Conservation (phyloP, 2,797 vertebrate genomes). For the Hybognathus amarus region DNA sequence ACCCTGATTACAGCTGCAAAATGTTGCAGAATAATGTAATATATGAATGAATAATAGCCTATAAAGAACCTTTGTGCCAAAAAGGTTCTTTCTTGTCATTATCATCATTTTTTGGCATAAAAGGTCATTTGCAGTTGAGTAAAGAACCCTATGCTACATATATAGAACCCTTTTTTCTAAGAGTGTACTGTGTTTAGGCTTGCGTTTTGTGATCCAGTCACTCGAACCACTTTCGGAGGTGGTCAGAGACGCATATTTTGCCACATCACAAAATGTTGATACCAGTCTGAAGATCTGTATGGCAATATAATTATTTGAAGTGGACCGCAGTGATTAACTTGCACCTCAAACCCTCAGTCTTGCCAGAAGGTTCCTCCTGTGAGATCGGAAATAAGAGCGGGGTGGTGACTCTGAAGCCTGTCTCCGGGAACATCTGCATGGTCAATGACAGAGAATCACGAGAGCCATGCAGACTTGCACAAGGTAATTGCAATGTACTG, state of each 20-base stretch:
- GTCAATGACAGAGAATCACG: slow-evolving; percentile 87
- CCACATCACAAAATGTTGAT: neutral
- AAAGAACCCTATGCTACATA: no score
- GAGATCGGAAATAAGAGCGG: slow-evolving; percentile 87
- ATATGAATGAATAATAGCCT: no score
- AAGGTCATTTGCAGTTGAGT: no score
- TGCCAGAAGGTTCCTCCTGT: slow-evolving; percentile 87
- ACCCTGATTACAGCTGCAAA: no score
- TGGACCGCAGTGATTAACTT: neutral
- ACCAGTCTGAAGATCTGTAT: neutral
- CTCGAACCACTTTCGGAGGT: neutral
- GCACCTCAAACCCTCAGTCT: slow-evolving; percentile 72
- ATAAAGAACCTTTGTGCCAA: no score
- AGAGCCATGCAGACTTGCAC: slow-evolving; percentile 87
- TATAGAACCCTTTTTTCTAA: no score
- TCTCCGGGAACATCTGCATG: slow-evolving; percentile 79
- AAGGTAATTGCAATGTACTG: slow-evolving; percentile 78
- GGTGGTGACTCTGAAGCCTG: slow-evolving; percentile 84
- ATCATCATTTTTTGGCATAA: no score
- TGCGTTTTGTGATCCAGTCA: neutral
- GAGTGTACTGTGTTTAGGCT: neutral
- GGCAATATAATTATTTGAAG: neutral
- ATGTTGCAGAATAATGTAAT: no score
- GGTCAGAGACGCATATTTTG: neutral
- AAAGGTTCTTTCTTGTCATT: no score